Conservation (phyloP, 2,888 invertebrate genomes). For the Cerceris rybyensis region DNA sequence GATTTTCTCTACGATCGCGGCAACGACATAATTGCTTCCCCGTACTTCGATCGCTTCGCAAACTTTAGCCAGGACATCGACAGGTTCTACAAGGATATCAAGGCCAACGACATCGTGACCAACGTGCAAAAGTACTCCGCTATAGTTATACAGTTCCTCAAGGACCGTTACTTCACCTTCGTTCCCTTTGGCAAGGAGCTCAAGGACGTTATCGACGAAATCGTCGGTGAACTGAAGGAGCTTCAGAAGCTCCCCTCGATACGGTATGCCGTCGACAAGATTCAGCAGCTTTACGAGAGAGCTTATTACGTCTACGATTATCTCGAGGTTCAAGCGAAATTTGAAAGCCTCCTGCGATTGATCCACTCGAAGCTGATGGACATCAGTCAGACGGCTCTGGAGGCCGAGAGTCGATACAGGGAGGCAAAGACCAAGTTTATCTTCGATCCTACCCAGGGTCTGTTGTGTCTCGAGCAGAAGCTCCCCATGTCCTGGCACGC, state of each 20-base stretch:
- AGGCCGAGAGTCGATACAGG: slow-evolving; percentile 91
- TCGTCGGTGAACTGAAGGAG: slow-evolving; percentile 85
- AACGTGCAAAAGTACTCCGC: slow-evolving; percentile 90
- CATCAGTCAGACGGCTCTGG: slow-evolving; percentile 89
- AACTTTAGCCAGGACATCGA: slow-evolving; percentile 92
- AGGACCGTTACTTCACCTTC: slow-evolving; percentile 86
- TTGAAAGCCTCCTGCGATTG: slow-evolving; percentile 86
- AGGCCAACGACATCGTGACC: slow-evolving; percentile 89
- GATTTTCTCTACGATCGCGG: slow-evolving; percentile 92
- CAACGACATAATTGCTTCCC: slow-evolving; percentile 90
- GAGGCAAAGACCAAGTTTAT: slow-evolving; percentile 93
- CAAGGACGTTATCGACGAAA: slow-evolving; percentile 85
- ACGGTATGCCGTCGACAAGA: slow-evolving; percentile 83
- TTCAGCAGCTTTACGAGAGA: slow-evolving; percentile 85
- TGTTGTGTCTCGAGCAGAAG: slow-evolving; percentile 92
- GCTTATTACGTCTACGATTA: slow-evolving; percentile 90
- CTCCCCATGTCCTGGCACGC: slow-evolving; percentile 96
- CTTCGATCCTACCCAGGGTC: slow-evolving; percentile 90
- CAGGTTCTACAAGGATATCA: slow-evolving; percentile 89
- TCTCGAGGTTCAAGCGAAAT: slow-evolving; percentile 87
- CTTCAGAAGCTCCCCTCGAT: slow-evolving; percentile 85
- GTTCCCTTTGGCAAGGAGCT: slow-evolving; percentile 88
- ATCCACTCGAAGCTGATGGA: slow-evolving; percentile 88
- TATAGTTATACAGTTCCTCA: slow-evolving; percentile 86
- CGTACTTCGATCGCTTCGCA: slow-evolving; percentile 91